Evolutionary conservation across 2,888 invertebrate genomes (phyloP).

Genomic region (Pollenia angustigena): DNA sequence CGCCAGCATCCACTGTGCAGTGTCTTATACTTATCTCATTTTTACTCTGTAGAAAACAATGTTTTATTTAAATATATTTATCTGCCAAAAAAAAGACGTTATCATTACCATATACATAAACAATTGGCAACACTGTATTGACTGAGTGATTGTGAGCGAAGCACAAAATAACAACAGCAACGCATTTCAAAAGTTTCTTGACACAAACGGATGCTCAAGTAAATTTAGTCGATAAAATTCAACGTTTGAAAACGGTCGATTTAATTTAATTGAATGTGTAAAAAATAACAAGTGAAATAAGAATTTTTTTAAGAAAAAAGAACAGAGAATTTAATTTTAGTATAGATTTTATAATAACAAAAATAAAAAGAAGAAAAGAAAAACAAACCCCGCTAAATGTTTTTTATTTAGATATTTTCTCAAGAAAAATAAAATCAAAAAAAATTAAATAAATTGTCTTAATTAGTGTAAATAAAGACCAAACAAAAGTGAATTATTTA

Average conservation of each 20-base stretch:
- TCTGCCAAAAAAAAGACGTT: not conserved
- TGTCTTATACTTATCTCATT: slow-evolving; percentile 17
- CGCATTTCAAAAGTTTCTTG: slow-evolving; percentile 68
- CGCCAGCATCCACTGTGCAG: not conserved
- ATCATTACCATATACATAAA: not conserved
- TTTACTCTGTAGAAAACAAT: not conserved
- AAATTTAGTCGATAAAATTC: slow-evolving; percentile 69
- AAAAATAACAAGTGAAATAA: slow-evolving; percentile 45
- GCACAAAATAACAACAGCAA: slow-evolving; percentile 56
- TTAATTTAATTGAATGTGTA: slow-evolving; percentile 19
- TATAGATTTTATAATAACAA: slow-evolving; percentile 44
- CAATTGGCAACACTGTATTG: slow-evolving; percentile 18
- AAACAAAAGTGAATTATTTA: slow-evolving; percentile 41
- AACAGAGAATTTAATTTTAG: slow-evolving; percentile 23
- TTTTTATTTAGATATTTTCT: slow-evolving; percentile 18
- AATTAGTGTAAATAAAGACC: slow-evolving; percentile 49
- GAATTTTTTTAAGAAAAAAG: not conserved
- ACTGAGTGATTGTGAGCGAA: slow-evolving; percentile 38
- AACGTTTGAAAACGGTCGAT: slow-evolving; percentile 66
- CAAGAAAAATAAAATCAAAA: slow-evolving; percentile 19
- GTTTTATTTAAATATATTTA: not conserved
- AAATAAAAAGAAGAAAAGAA: slow-evolving; percentile 36
- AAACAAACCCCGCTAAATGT: slow-evolving; percentile 54
- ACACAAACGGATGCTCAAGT: slow-evolving; percentile 63
- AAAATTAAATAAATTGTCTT: slow-evolving; percentile 36